phyloP scores from a whole-genome alignment of 2,113 vertebrate species.

The Hippocampus abdominalis region DNA sequence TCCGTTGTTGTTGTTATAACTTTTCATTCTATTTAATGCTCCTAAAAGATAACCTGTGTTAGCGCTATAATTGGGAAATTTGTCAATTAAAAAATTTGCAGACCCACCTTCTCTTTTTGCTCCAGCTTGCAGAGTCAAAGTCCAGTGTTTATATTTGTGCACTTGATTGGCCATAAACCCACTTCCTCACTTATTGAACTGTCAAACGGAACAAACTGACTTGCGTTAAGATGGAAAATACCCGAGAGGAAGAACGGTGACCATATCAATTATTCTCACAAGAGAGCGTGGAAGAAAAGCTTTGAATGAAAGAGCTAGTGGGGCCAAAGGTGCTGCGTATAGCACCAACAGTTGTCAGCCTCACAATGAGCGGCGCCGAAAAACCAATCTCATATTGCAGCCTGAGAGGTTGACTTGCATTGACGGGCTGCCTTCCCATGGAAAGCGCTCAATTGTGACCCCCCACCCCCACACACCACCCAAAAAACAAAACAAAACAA shows the following conservation, averaged over 20 bases:
- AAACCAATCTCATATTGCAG: slow-evolving; percentile 75
- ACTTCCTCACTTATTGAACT: slow-evolving; percentile 53
- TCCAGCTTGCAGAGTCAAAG: not conserved
- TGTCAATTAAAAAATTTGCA: too few relatives aligned
- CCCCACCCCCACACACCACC: not conserved
- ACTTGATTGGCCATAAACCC: slow-evolving; percentile 9
- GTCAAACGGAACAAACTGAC: slow-evolving; percentile 43
- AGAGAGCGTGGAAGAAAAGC: slow-evolving; percentile 43
- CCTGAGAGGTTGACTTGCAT: slow-evolving; percentile 60
- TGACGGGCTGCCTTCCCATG: slow-evolving; percentile 63
- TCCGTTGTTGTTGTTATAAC: not conserved
- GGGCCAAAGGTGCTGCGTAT: slow-evolving; percentile 72
- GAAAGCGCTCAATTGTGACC: slow-evolving; percentile 48
- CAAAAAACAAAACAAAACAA: slow-evolving; percentile 42
- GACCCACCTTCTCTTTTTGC: not conserved
- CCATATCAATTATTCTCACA: slow-evolving; percentile 60
- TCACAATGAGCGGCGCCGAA: slow-evolving; percentile 68
- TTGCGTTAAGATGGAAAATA: slow-evolving; percentile 43
- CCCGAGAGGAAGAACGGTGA: slow-evolving; percentile 43
- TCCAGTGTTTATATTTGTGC: not conserved
- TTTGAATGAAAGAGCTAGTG: slow-evolving; percentile 58
- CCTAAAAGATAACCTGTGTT: not conserved
- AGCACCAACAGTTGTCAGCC: slow-evolving; percentile 74
- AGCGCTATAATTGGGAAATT: not conserved
- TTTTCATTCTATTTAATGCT: not conserved